phyloP scores from a whole-genome alignment of 2,113 vertebrate species.

The Leucopternis melanops region DNA sequence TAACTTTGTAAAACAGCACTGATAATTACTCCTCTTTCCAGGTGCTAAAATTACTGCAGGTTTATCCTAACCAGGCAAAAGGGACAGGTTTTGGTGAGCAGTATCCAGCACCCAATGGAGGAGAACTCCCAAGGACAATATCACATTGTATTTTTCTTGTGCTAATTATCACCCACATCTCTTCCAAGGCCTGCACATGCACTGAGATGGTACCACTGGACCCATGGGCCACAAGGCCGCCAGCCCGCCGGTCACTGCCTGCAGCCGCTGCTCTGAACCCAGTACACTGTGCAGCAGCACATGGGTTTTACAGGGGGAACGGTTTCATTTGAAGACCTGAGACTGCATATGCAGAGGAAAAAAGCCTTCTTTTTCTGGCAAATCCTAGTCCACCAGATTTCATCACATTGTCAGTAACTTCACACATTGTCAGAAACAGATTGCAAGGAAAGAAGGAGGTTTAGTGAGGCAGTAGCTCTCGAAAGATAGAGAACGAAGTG shows the following conservation, averaged over 20 bases:
- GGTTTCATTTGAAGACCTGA: background rate
- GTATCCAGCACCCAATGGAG: fast-evolving
- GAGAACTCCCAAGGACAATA: fast-evolving
- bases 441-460: background rate
- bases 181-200: background rate
- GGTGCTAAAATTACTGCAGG: background rate
- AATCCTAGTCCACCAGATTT: constrained; percentile 2
- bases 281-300: fast-evolving
- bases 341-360: background rate
- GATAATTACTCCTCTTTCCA: background rate
- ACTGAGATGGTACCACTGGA: background rate
- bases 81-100: background rate
- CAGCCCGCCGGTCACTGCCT: fast-evolving
- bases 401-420: constrained; percentile 45
- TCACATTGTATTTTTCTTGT: fast-evolving
- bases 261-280: background rate
- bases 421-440: constrained; percentile 36
- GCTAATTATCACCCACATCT: background rate
- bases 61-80: too few relatives aligned
- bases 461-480: background rate
- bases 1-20: background rate
- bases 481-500: background rate
- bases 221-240: fast-evolving
- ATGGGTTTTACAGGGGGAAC: fast-evolving
- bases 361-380: constrained; percentile 4